These are phyloP conservation scores for Caerostris darwini DNA, from an alignment of 1,140 invertebrate species.

Conservation along the genomic window DNA sequence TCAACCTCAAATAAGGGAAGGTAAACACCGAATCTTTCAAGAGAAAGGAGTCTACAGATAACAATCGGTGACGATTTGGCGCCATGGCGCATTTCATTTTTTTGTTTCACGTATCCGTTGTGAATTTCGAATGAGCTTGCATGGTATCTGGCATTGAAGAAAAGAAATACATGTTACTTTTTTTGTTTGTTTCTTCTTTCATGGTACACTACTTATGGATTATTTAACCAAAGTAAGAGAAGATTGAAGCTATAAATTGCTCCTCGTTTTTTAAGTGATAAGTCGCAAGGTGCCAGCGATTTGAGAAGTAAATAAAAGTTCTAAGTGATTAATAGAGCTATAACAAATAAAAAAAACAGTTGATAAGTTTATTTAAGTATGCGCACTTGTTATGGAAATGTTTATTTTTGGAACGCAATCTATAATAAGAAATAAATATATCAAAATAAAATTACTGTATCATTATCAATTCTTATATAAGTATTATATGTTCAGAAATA, in stretches of 20 bases:
- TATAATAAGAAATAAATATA: too few species aligned
- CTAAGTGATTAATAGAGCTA: not conserved
- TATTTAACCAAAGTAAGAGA: not conserved
- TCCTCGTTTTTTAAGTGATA: not conserved
- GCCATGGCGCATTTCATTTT: slow-evolving; percentile 17
- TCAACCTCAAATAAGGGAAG: slow-evolving; percentile 64
- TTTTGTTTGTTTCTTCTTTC: not conserved
- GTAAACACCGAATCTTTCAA: not conserved
- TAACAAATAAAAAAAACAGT: not conserved
- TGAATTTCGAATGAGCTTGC: not conserved
- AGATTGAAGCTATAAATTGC: not conserved
- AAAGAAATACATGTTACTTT: not conserved
- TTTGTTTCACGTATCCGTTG: not conserved
- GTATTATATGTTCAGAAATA: too few species aligned
- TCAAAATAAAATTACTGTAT: too few species aligned
- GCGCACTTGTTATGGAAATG: not conserved
- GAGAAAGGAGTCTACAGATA: not conserved
- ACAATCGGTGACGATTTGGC: slow-evolving; percentile 39
- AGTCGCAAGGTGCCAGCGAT: not conserved
- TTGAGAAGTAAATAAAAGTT: not conserved
- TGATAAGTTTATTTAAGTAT: too few species aligned
- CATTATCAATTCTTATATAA: too few species aligned
- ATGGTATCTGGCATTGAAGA: not conserved
- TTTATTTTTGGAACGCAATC: not conserved
- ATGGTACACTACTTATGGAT: not conserved